phyloP scores from a whole-genome alignment of 1,140 invertebrate species.

The Scaptomyza graminum region DNA sequence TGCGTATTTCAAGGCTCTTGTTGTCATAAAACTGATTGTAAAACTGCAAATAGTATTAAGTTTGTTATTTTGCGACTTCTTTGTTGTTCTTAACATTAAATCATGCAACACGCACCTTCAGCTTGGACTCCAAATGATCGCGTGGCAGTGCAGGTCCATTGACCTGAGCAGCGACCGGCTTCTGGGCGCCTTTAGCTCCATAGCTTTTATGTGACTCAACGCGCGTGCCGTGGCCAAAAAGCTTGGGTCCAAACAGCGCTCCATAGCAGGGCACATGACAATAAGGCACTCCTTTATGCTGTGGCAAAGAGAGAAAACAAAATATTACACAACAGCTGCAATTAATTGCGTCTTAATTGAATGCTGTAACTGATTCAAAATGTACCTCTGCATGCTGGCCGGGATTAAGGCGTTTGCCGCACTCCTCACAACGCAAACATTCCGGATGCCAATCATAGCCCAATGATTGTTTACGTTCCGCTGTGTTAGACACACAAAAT shows the following conservation, averaged over 20 bases:
- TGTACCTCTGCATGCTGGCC: conserved; percentile 94
- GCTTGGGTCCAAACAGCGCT: conserved; percentile 93
- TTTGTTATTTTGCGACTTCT: conserved; percentile 3
- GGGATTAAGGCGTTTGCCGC: conserved; percentile 94
- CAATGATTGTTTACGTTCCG: conserved; percentile 94
- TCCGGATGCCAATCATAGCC: conserved; percentile 97
- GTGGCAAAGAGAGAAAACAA: conserved; percentile 35
- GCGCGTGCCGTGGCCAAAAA: conserved; percentile 94
- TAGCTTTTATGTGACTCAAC: conserved; percentile 94
- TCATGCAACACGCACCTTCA: conserved; percentile 85
- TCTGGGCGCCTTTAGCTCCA: conserved; percentile 87
- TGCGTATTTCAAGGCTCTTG: conserved; percentile 90
- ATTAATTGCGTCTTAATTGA: conserved; percentile 25
- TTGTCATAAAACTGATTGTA: conserved; percentile 92
- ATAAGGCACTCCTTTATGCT: conserved; percentile 96
- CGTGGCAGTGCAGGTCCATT: conserved; percentile 85
- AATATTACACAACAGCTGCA: neutral
- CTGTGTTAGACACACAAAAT: conserved; percentile 85
- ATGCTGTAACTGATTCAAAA: conserved; percentile 8
- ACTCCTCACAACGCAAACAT: conserved; percentile 95
- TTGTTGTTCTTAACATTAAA: neutral
- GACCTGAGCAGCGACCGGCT: conserved; percentile 52
- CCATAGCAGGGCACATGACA: conserved; percentile 96
- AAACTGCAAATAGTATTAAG: conserved; percentile 42
- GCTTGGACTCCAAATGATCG: conserved; percentile 90